phyloP scores from a whole-genome alignment of 35 echinoderm and acorn worm genomes.

The Apostichopus parvimensis region DNA sequence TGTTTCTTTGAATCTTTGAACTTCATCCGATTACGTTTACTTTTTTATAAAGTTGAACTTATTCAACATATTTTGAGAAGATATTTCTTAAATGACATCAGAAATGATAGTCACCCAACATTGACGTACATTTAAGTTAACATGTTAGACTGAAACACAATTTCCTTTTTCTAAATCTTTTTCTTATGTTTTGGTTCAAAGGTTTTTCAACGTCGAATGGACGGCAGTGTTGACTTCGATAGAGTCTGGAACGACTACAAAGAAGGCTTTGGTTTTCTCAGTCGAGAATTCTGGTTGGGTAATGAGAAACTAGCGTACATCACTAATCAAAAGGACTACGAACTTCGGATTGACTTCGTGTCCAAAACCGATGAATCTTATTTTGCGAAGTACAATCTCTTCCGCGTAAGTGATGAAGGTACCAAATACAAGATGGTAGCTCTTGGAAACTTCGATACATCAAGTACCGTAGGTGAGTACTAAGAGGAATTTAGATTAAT shows the following conservation, averaged over 20 bases:
- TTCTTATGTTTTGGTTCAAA: not conserved
- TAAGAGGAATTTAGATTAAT: no score
- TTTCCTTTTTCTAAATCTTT: no score
- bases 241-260: not conserved
- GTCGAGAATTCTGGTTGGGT: not conserved
- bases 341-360: not conserved
- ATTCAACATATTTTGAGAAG: no score
- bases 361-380: not conserved
- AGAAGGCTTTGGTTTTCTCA: not conserved
- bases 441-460: not conserved
- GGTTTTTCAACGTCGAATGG: not conserved
- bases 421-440: not conserved
- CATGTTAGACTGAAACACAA: no score
- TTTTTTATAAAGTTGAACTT: no score
- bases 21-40: no score
- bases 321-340: not conserved
- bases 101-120: no score
- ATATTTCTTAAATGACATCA: no score
- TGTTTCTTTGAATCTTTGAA: no score
- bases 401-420: not conserved
- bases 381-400: not conserved
- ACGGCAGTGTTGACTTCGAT: conserved; percentile 1
- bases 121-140: no score
- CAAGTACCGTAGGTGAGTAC: not conserved
- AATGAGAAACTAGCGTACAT: not conserved